Evolutionary conservation across 2,797 vertebrate species (phyloP).

Genomic region (Falco naumanni): DNA sequence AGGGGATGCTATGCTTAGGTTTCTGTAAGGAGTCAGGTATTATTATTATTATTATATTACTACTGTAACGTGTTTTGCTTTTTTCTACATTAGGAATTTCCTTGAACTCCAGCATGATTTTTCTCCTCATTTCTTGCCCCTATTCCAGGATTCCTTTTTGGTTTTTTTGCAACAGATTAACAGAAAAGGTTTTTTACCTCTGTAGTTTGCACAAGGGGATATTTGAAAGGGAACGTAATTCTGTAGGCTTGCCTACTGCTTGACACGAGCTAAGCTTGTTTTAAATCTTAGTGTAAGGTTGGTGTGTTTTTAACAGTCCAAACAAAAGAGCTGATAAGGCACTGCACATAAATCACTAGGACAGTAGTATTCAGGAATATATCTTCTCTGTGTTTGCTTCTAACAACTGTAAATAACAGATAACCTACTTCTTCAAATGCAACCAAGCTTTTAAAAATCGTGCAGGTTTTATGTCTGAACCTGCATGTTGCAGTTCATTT

Average conservation of each 20-base stretch:
- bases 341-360: background rate
- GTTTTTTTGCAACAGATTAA: background rate
- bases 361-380: background rate
- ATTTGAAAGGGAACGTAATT: background rate
- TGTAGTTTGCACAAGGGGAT: background rate
- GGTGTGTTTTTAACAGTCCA: background rate
- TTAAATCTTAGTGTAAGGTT: background rate
- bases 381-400: background rate
- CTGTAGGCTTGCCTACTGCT: background rate
- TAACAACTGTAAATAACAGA: background rate
- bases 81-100: background rate
- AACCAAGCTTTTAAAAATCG: background rate
- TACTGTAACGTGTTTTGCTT: background rate
- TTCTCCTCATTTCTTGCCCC: fast-evolving
- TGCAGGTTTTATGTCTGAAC: background rate
- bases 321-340: background rate
- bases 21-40: background rate
- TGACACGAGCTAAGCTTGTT: background rate
- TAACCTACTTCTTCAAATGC: background rate
- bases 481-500: background rate
- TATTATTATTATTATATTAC: background rate
- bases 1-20: fast-evolving
- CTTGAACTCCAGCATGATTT: background rate
- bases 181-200: background rate
- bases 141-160: background rate